Evolutionary conservation across 2,113 vertebrate genomes (phyloP).

Genomic region (Tetrax tetrax): DNA sequence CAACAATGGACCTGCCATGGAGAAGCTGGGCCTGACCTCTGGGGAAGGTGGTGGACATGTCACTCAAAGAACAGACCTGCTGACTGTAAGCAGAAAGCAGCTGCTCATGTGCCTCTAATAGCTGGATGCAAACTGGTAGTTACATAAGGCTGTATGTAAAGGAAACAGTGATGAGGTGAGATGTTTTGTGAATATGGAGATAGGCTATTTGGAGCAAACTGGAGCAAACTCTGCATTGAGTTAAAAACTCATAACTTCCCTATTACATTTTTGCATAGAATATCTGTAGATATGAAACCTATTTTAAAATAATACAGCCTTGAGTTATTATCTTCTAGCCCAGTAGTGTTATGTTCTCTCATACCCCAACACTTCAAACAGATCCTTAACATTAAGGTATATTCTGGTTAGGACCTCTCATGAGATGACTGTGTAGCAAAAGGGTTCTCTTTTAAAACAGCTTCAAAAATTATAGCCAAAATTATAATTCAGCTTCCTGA

Average conservation of each 20-base stretch:
- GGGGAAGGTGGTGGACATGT: background rate
- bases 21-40: slow-evolving; percentile 5
- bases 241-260: background rate
- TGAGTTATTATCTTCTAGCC: background rate
- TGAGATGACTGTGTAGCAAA: background rate
- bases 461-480: background rate
- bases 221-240: background rate
- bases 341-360: background rate
- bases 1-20: background rate
- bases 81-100: background rate
- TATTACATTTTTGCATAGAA: background rate
- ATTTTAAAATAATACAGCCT: background rate
- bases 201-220: background rate
- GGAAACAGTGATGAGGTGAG: background rate
- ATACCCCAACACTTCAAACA: background rate
- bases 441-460: background rate
- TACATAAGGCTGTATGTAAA: background rate
- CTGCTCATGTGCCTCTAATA: background rate
- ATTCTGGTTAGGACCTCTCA: background rate
- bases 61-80: background rate
- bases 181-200: background rate
- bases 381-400: background rate
- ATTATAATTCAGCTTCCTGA: background rate
- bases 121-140: background rate
- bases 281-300: background rate